Evolutionary conservation across 2,888 invertebrate genomes (phyloP).

Genomic region (Dendrolimus pini): DNA sequence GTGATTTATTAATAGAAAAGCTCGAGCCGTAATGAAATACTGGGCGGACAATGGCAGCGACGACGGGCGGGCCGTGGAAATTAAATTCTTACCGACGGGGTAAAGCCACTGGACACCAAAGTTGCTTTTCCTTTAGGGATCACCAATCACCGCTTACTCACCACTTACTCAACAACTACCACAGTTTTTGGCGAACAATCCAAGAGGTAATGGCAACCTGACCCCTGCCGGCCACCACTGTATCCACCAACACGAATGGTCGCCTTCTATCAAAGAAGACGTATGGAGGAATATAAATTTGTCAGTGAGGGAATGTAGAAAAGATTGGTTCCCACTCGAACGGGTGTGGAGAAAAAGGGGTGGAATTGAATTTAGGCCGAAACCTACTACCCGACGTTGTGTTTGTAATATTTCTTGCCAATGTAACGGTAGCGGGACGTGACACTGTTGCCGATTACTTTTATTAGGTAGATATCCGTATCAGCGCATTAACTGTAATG

Average conservation of each 20-base stretch:
- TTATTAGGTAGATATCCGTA: constrained; percentile 27
- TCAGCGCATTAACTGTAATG: constrained; percentile 22
- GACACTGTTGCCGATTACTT: constrained; percentile 51
- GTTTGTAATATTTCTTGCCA: constrained; percentile 63
- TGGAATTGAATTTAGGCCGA: constrained; percentile 71
- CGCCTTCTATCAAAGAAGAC: constrained; percentile 52
- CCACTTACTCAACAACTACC: background rate
- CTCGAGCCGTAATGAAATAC: constrained; percentile 75
- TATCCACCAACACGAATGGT: constrained; percentile 19
- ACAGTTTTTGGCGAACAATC: background rate
- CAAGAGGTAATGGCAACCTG: no score
- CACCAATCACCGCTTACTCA: constrained; percentile 11
- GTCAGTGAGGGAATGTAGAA: constrained; percentile 72
- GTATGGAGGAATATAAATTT: constrained; percentile 71
- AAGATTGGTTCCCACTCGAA: constrained; percentile 68
- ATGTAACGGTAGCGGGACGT: constrained; percentile 44
- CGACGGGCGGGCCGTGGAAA: constrained; percentile 67
- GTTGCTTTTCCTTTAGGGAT: constrained; percentile 58
- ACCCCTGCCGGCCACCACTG: constrained; percentile 10
- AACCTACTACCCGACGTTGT: constrained; percentile 54
- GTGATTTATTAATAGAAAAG: constrained; percentile 78
- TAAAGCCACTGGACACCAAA: constrained; percentile 40
- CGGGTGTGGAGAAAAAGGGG: constrained; percentile 57
- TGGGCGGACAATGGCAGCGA: constrained; percentile 71
- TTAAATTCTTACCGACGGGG: constrained; percentile 67